Conservation (phyloP, 2,888 invertebrate species). For the Steinernema scapterisci region DNA sequence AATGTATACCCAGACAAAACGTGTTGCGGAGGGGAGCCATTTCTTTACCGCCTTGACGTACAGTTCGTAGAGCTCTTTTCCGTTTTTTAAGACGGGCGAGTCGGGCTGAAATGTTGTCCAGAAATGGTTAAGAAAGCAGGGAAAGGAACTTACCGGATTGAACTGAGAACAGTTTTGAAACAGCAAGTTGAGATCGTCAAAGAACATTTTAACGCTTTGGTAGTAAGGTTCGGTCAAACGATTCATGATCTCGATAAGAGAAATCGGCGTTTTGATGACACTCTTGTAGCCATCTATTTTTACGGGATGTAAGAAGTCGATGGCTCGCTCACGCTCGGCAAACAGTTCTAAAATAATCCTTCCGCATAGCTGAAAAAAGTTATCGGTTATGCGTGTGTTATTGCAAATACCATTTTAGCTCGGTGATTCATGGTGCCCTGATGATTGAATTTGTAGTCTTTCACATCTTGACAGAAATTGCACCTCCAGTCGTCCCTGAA, state of each 20-base stretch:
- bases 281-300: not conserved
- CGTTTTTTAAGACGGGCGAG: slow-evolving; percentile 37
- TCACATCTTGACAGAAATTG: slow-evolving; percentile 23
- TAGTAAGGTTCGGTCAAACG: not conserved
- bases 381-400: no score
- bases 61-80: slow-evolving; percentile 41
- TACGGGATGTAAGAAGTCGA: not conserved
- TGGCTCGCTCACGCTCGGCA: not conserved
- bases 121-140: not conserved
- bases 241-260: slow-evolving; percentile 8
- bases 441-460: not conserved
- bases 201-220: slow-evolving; percentile 36
- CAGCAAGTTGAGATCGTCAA: slow-evolving; percentile 47
- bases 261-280: slow-evolving; percentile 2
- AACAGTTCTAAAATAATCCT: not conserved
- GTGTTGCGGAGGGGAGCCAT: slow-evolving; percentile 35
- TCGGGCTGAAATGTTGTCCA: slow-evolving; percentile 40
- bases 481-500: slow-evolving; percentile 36
- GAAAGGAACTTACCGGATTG: slow-evolving; percentile 44
- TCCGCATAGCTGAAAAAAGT: not conserved
- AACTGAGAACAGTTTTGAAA: slow-evolving; percentile 48
- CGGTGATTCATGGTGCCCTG: not conserved
- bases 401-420: slow-evolving; percentile 9
- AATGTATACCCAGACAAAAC: slow-evolving; percentile 20
- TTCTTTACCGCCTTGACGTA: slow-evolving; percentile 48